Evolutionary conservation across 1,140 invertebrate genomes (phyloP).

Genomic region (Drosophila tsacasi): DNA sequence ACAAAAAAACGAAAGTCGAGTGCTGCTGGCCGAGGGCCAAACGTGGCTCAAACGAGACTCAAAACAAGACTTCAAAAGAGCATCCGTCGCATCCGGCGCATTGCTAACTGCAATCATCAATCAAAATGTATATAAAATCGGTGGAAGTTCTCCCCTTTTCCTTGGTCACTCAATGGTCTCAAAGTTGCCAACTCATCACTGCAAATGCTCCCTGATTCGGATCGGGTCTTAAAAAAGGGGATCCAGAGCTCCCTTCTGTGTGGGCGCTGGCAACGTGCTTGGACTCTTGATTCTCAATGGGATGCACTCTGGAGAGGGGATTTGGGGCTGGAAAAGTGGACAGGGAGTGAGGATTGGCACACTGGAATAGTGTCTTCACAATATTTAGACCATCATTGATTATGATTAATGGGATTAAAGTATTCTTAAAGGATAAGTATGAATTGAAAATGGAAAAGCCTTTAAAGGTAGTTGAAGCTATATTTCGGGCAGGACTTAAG

Average conservation of each 20-base stretch:
- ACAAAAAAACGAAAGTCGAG: slow-evolving; percentile 64
- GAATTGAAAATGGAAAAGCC: too few relatives aligned
- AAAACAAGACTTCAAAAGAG: slow-evolving; percentile 62
- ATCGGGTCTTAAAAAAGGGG: background rate
- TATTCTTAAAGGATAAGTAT: background rate
- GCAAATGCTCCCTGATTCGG: slow-evolving; percentile 19
- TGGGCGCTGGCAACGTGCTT: slow-evolving; percentile 64
- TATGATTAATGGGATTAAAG: slow-evolving; percentile 11
- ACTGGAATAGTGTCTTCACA: slow-evolving; percentile 13
- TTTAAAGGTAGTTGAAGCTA: background rate
- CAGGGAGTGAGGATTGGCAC: slow-evolving; percentile 4
- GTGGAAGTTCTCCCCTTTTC: background rate
- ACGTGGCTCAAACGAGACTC: slow-evolving; percentile 12
- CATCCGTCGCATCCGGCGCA: slow-evolving; percentile 27
- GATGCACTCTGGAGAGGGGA: background rate
- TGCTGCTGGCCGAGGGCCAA: slow-evolving; percentile 26
- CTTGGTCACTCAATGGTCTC: slow-evolving; percentile 25
- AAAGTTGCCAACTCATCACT: slow-evolving; percentile 68
- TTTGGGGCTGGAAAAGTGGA: background rate
- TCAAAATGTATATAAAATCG: slow-evolving; percentile 39
- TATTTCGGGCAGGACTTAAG: background rate
- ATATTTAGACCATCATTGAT: slow-evolving; percentile 2
- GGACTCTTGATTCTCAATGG: slow-evolving; percentile 57
- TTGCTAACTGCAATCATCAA: slow-evolving; percentile 73
- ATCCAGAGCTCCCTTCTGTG: slow-evolving; percentile 35